phyloP scores from a whole-genome alignment of 2,797 vertebrate genomes.

The Enoplosus armatus region DNA sequence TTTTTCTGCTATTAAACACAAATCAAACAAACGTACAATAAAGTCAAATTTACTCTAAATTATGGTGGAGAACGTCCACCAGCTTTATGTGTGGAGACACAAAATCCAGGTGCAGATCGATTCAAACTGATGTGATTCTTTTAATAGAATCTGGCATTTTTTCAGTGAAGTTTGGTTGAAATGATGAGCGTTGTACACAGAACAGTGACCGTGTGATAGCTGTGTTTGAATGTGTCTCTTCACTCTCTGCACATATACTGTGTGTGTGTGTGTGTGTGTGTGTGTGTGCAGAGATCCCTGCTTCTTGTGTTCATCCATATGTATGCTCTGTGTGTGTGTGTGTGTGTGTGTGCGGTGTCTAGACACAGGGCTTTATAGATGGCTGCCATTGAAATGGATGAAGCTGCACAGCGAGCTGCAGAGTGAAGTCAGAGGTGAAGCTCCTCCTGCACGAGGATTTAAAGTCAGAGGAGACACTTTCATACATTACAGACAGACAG shows the following conservation, averaged over 20 bases:
- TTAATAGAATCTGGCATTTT: neutral
- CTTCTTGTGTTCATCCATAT: constrained; percentile 48
- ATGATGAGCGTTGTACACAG: neutral
- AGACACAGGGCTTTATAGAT: constrained; percentile 47
- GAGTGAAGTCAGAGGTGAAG: constrained; percentile 64
- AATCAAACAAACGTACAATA: too few relatives aligned
- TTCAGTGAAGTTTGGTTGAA: neutral
- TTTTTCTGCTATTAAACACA: too few relatives aligned
- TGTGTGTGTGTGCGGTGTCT: constrained; percentile 8
- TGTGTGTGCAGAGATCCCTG: neutral
- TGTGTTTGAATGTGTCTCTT: neutral
- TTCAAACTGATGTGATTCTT: neutral
- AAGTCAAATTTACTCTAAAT: too few relatives aligned
- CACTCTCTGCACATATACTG: neutral
- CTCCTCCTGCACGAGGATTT: constrained; percentile 51
- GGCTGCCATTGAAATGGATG: constrained; percentile 69
- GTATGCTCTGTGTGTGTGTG: constrained; percentile 9
- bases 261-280: constrained; percentile 4
- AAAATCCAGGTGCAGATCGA: too few relatives aligned
- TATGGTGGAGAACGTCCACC: neutral
- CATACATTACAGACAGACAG: constrained; percentile 51
- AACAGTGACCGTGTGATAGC: neutral
- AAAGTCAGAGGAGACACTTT: constrained; percentile 58
- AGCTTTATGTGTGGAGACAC: neutral
- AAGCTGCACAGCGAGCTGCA: constrained; percentile 47